Conservation (phyloP, 2,888 invertebrate species). For the Theodoxus fluviatilis region DNA sequence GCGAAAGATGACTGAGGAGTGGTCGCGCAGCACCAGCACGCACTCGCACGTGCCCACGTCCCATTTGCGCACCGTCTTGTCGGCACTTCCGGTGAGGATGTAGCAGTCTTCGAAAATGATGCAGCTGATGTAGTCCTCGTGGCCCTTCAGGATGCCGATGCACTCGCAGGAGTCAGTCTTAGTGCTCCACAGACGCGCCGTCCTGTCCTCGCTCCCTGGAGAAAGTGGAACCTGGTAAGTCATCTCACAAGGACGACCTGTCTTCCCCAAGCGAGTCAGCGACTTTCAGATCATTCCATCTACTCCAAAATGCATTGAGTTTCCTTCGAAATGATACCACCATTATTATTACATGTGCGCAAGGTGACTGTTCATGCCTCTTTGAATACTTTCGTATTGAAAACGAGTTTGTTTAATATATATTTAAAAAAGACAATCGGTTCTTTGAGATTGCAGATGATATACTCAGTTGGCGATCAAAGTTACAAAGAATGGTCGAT, state of each 20-base stretch:
- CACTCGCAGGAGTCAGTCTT: slow-evolving; percentile 66
- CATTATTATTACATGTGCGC: slow-evolving; percentile 27
- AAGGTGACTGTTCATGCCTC: slow-evolving; percentile 8
- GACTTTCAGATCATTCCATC: no score
- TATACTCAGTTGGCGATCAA: no score
- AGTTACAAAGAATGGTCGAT: no score
- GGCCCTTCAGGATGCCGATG: slow-evolving; percentile 67
- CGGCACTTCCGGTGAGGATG: slow-evolving; percentile 68
- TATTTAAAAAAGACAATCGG: no score
- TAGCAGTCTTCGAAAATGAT: slow-evolving; percentile 66
- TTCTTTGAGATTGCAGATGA: no score
- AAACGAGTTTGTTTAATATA: no score
- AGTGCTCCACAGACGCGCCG: slow-evolving; percentile 67
- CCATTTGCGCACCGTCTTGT: slow-evolving; percentile 68
- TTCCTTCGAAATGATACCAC: neutral
- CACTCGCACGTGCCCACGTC: slow-evolving; percentile 68
- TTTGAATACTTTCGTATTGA: neutral
- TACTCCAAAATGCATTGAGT: neutral
- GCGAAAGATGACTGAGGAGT: slow-evolving; percentile 66
- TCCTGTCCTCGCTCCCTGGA: slow-evolving; percentile 68
- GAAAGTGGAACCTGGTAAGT: no score
- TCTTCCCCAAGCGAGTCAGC: no score
- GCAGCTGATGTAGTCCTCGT: slow-evolving; percentile 68
- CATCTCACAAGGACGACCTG: no score
- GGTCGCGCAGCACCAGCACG: slow-evolving; percentile 65